A percentile compares a stretch with the other conserved stretches of the same genome.
Evolutionary conservation across 2,888 invertebrate species (phyloP).

Genomic region (Clepsis dumicolana): DNA sequence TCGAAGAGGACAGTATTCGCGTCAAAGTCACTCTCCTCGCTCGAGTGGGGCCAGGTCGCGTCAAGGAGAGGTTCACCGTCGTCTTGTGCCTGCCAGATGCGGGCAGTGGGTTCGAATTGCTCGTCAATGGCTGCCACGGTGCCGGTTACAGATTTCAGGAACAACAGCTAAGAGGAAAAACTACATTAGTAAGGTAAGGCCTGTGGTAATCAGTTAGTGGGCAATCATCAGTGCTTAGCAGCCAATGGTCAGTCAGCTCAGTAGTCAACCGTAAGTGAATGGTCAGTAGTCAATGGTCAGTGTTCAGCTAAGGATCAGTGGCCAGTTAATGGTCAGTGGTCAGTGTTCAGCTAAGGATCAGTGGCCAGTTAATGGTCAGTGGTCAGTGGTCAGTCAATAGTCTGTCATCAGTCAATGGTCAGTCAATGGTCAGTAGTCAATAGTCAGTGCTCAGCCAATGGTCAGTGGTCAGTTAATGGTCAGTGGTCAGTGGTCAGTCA

Average conservation of each 20-base stretch:
- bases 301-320: too few relatives aligned
- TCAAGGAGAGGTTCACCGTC: constrained; percentile 70
- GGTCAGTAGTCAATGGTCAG: neutral
- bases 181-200: neutral
- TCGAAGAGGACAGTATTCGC: constrained; percentile 85
- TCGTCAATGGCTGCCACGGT: constrained; percentile 65
- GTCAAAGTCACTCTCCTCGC: constrained; percentile 80
- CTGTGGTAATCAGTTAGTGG: neutral
- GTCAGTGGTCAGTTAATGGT: too few relatives aligned
- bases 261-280: neutral
- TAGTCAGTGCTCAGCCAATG: too few relatives aligned
- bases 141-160: constrained; percentile 66
- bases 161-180: constrained; percentile 35
- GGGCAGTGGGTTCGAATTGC: constrained; percentile 58
- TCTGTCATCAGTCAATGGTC: too few relatives aligned
- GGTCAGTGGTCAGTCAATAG: too few relatives aligned
- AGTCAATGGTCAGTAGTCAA: too few relatives aligned
- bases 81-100: constrained; percentile 50
- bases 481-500: too few relatives aligned
- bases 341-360: neutral
- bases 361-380: neutral
- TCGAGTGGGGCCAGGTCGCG: constrained; percentile 60
- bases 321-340: too few relatives aligned
- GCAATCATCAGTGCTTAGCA: neutral
- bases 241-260: neutral